A percentile compares a stretch with the other conserved stretches of the same genome.
These are phyloP conservation scores for Caenorhabditis briggsae DNA, from an alignment of 1,140 invertebrate genomes.

Conservation along the genomic window DNA sequence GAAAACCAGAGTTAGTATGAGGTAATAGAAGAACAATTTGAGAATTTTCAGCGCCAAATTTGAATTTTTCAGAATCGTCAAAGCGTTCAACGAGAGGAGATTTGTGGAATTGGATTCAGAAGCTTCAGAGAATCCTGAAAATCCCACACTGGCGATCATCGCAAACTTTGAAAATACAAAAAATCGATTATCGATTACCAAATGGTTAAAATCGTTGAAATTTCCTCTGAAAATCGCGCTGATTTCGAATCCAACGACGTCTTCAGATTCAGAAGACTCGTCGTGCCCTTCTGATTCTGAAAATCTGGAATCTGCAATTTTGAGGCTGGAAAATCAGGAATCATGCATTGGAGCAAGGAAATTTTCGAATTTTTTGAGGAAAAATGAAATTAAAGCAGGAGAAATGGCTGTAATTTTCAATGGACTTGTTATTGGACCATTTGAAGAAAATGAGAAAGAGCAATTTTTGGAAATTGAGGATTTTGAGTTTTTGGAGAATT, in stretches of 20 bases:
- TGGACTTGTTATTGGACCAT: constrained; percentile 29
- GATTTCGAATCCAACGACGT: background rate
- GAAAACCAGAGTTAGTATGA: background rate
- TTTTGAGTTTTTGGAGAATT: constrained; percentile 15
- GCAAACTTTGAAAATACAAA: background rate
- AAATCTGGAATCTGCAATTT: too few species aligned
- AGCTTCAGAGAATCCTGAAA: too few species aligned
- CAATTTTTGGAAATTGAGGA: background rate
- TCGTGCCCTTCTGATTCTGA: too few species aligned
- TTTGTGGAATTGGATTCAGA: background rate
- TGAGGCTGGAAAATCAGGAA: too few species aligned
- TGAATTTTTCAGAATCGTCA: background rate
- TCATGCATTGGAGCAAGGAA: too few species aligned
- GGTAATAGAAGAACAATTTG: background rate
- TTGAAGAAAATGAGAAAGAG: background rate
- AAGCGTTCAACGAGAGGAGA: background rate
- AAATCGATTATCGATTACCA: background rate
- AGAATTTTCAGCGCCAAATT: background rate
- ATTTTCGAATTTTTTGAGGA: background rate
- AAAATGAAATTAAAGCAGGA: background rate
- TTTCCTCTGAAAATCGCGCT: background rate
- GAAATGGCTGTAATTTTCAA: background rate
- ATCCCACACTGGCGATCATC: background rate
- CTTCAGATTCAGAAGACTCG: too few species aligned
- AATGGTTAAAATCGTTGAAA: background rate